Evolutionary conservation across 2,797 vertebrate genomes (phyloP).

Genomic region (Sandelia bainsii): DNA sequence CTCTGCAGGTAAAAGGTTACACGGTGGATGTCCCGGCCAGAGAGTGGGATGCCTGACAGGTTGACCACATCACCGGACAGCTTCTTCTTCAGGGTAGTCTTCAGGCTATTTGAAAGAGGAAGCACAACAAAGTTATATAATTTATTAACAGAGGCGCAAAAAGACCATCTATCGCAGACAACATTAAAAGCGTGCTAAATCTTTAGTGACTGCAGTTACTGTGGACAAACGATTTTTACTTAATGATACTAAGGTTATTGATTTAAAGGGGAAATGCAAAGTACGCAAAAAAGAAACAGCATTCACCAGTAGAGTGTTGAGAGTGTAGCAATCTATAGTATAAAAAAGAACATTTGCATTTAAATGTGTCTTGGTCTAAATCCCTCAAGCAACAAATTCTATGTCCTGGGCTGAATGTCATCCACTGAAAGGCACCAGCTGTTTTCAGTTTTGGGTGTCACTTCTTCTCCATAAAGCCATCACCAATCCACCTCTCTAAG

Average conservation of each 20-base stretch:
- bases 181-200: slow-evolving; percentile 10
- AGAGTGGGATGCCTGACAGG: slow-evolving; percentile 89
- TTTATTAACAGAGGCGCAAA: slow-evolving; percentile 6
- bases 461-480: slow-evolving; percentile 1
- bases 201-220: background rate
- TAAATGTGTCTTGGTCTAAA: slow-evolving; percentile 54
- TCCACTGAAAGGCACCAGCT: slow-evolving; percentile 34
- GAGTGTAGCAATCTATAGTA: slow-evolving; percentile 62
- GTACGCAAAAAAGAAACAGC: slow-evolving; percentile 49
- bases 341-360: slow-evolving; percentile 66
- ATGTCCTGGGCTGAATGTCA: slow-evolving; percentile 42
- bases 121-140: slow-evolving; percentile 13
- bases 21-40: slow-evolving; percentile 84
- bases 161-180: background rate
- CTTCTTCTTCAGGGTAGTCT: slow-evolving; percentile 89
- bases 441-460: slow-evolving; percentile 21
- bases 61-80: slow-evolving; percentile 85
- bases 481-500: slow-evolving; percentile 6
- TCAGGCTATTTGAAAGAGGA: slow-evolving; percentile 81
- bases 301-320: slow-evolving; percentile 12
- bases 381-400: slow-evolving; percentile 41
- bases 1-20: slow-evolving; percentile 88
- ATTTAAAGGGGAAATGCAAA: slow-evolving; percentile 56
- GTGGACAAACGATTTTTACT: slow-evolving; percentile 42
- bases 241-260: slow-evolving; percentile 54